phyloP scores from a whole-genome alignment of 2,797 vertebrate species.

The Anabacerthia variegaticeps region DNA sequence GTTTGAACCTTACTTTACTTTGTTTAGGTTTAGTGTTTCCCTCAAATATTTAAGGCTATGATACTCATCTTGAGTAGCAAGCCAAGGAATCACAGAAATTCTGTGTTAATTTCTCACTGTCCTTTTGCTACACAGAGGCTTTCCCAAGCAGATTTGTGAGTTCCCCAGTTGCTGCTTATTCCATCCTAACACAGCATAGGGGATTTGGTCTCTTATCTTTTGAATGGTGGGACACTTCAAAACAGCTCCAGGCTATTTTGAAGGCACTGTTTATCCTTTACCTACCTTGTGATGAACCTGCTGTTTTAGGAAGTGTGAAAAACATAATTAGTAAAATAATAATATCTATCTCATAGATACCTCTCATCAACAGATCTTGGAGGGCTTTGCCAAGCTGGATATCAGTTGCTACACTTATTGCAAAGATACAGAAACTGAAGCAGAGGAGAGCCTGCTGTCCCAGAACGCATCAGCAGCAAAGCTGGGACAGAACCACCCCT shows the following conservation, averaged over 20 bases:
- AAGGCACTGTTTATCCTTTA: neutral
- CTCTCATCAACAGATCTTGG: neutral
- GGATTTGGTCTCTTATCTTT: neutral
- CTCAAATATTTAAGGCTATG: constrained; percentile 40
- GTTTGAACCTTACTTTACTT: constrained; percentile 12
- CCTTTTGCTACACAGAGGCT: neutral
- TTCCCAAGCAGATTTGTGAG: neutral
- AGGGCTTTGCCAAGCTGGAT: neutral
- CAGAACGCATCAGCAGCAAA: neutral
- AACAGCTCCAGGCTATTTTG: neutral
- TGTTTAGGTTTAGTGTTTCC: constrained; percentile 50
- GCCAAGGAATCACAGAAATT: constrained; percentile 59
- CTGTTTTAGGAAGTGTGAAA: neutral
- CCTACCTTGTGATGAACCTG: neutral
- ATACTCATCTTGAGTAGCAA: constrained; percentile 37
- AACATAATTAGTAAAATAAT: neutral
- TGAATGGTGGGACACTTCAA: neutral
- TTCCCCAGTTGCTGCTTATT: neutral
- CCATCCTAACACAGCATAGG: neutral
- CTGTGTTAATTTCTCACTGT: neutral
- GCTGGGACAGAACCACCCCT: neutral
- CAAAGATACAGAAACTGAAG: neutral
- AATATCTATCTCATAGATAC: neutral
- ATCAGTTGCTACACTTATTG: neutral
- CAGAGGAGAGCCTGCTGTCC: neutral